Base-by-base conservation (phyloP, 2,113 vertebrate genomes). In the Amblyornis subalaris region DNA sequence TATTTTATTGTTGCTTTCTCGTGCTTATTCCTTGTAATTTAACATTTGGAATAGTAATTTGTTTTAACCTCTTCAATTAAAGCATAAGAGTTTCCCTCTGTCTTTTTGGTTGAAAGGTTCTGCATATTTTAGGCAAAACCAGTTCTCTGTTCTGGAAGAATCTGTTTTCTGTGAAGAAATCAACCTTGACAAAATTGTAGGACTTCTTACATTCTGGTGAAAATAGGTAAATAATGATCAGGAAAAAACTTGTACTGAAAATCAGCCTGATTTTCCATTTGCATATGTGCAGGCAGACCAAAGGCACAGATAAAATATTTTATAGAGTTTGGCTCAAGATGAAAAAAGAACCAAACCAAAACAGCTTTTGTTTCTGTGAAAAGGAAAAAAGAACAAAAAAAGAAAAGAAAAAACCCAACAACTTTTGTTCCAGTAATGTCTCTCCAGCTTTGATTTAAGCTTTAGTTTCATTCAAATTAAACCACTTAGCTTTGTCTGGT, bases 401-500 rank as follows among this genome's bases (percentile, higher is more conserved):
- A 31, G 33, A 15, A 42, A 16, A 13, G 6, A 9, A 26, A 73
- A 25, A 67, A 14, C 33, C 42, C 74, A 54, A 76, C 36, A 88
- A 42, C 74, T 93, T 93, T 77, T 95, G 38, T 90, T 91, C 57
- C 51, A 88, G 44, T 67, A 90, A 94, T 58, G 35, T 88, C 81
- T 88, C 51, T 88, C 64, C 38, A 88, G 45, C 89, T 95, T 93
- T 95, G 89, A 95, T 91, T 94, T 95, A 94, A 88, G 85, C 60
- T 95, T 89, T 53, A 79, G 64, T 83, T 95, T 96, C 82, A 86
- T 95, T 96, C 85, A 83, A 82, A 79, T 66, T 84, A 95, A 95
- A 90, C 78, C 89, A 70, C 60, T 91, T 91, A 57, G 36, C 69
- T 93, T 89, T 91, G 91, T 95, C 94, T 97, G 82, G 47, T 94